Percentiles rank a stretch among this genome's conserved stretches.
phyloP scores from a whole-genome alignment of 2,113 vertebrate species.

The Promerops cafer region DNA sequence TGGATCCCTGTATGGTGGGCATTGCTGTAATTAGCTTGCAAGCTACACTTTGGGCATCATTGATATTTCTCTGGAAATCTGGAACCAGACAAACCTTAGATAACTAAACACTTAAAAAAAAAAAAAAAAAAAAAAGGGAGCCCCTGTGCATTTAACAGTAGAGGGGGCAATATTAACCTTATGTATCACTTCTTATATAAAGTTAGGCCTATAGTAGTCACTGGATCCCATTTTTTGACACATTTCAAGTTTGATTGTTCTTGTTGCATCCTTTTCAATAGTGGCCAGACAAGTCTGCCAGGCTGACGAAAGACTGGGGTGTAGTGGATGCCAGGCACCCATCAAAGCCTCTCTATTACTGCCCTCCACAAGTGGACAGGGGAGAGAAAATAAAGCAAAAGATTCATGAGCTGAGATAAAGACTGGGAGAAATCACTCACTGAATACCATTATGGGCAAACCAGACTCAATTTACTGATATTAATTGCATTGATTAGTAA shows the following conservation, averaged over 20 bases:
- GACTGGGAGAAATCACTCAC: neutral
- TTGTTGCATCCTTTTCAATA: neutral
- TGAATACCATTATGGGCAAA: accelerated
- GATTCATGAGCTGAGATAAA: neutral
- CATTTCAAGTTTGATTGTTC: neutral
- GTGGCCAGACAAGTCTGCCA: neutral
- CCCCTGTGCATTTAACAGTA: neutral
- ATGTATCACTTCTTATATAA: neutral
- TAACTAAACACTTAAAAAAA: neutral
- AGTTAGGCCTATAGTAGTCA: neutral
- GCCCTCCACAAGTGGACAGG: neutral
- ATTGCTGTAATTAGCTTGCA: neutral
- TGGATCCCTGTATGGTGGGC: neutral
- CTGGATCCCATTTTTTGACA: neutral
- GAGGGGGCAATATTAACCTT: neutral
- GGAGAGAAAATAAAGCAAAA: neutral
- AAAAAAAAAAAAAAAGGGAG: too few relatives aligned
- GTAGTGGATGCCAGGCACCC: neutral
- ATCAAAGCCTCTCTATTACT: neutral
- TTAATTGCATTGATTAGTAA: neutral
- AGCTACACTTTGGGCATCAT: neutral
- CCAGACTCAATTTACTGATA: neutral
- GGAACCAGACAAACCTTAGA: neutral
- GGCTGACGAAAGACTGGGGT: neutral
- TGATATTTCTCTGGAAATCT: neutral